Conservation (phyloP, 2,113 vertebrate species). For the Myotis lucifugus region DNA sequence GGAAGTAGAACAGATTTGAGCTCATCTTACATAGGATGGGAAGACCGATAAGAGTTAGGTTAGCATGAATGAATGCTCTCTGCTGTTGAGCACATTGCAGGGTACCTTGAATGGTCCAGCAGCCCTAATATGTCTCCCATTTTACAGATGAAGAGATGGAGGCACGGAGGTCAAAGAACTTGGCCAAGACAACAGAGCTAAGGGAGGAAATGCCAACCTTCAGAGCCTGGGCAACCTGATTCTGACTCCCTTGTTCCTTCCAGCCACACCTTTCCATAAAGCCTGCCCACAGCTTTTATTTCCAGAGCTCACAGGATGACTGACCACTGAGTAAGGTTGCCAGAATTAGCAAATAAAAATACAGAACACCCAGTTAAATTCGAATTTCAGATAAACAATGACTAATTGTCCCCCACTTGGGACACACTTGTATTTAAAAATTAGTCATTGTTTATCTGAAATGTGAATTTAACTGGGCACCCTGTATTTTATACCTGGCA, state of each 20-base stretch:
- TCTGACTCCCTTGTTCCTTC: neutral
- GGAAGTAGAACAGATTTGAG: neutral
- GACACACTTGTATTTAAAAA: neutral
- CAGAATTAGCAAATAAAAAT: conserved; percentile 3
- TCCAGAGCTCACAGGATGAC: neutral
- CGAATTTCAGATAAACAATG: conserved; percentile 4
- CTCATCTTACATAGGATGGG: neutral
- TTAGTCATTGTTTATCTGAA: neutral
- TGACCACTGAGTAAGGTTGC: neutral
- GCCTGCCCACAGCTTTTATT: neutral
- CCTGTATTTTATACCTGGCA: neutral
- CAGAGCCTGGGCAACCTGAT: neutral
- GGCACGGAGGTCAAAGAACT: neutral
- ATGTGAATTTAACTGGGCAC: neutral
- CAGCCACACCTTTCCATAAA: neutral
- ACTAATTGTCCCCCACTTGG: neutral
- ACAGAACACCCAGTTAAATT: neutral
- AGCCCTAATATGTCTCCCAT: neutral
- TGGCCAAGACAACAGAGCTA: neutral
- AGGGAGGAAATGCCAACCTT: neutral
- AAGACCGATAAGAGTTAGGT: neutral
- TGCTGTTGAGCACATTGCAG: neutral
- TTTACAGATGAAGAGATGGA: neutral
- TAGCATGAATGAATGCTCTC: accelerated
- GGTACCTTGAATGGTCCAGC: neutral